Conservation (phyloP, 1,140 invertebrate species). For the Cataglyphis hispanica region DNA sequence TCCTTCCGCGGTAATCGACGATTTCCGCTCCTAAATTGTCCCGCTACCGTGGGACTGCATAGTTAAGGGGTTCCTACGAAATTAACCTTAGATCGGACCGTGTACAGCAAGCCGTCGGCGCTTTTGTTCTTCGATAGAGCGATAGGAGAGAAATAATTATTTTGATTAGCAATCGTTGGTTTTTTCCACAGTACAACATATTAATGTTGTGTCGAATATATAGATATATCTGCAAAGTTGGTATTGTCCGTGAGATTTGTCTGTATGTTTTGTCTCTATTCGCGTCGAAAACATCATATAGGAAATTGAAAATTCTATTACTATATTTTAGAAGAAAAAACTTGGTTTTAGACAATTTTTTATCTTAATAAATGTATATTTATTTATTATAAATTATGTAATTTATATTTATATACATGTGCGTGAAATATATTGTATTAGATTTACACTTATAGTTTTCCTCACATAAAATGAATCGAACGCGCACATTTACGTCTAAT, state of each 20-base stretch:
- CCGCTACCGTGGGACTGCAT: slow-evolving; percentile 53
- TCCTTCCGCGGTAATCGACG: slow-evolving; percentile 79
- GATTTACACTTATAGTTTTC: background rate
- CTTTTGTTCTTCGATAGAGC: slow-evolving; percentile 62
- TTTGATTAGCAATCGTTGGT: slow-evolving; percentile 63
- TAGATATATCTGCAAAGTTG: background rate
- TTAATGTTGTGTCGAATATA: slow-evolving; percentile 34
- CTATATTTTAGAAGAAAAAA: background rate
- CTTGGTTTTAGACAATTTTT: background rate
- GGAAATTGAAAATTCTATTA: slow-evolving; percentile 16
- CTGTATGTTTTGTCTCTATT: background rate
- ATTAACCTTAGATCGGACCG: slow-evolving; percentile 64
- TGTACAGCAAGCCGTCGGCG: slow-evolving; percentile 20
- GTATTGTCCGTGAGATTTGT: background rate
- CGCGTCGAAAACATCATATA: background rate
- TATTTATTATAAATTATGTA: background rate
- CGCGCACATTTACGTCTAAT: slow-evolving; percentile 48
- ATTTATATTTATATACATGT: background rate
- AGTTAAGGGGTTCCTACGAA: slow-evolving; percentile 41
- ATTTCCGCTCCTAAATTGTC: slow-evolving; percentile 81
- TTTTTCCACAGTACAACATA: background rate
- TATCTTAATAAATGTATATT: too few species aligned
- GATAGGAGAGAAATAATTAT: slow-evolving; percentile 65
- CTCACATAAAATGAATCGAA: slow-evolving; percentile 5
- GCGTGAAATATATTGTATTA: background rate